Evolutionary conservation across 2,888 invertebrate species (phyloP).

Genomic region (Drosophila atripex): DNA sequence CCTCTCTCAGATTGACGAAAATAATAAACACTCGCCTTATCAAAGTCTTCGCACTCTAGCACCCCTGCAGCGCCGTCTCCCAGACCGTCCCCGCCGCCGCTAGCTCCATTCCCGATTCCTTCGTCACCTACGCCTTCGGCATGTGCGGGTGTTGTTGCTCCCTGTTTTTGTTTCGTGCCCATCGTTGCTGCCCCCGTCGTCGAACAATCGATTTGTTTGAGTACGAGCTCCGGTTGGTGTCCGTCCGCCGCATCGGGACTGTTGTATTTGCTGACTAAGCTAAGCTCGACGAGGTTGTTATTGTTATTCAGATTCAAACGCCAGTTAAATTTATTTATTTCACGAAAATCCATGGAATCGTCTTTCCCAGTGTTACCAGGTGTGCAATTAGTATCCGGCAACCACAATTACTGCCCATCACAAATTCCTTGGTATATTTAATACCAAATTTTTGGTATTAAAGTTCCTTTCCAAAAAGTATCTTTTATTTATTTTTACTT

Average conservation of each 20-base stretch:
- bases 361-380: constrained; percentile 7
- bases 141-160: constrained; percentile 52
- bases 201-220: constrained; percentile 46
- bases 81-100: constrained; percentile 29
- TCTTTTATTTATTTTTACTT: neutral
- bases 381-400: neutral
- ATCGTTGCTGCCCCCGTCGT: constrained; percentile 53
- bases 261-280: constrained; percentile 43
- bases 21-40: constrained; percentile 63
- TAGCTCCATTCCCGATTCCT: constrained; percentile 37
- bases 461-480: neutral
- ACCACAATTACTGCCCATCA: neutral
- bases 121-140: constrained; percentile 14
- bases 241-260: constrained; percentile 53
- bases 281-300: constrained; percentile 59
- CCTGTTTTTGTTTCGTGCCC: constrained; percentile 64
- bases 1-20: neutral
- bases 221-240: constrained; percentile 34
- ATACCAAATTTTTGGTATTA: constrained; percentile 1
- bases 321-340: constrained; percentile 70
- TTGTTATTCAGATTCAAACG: constrained; percentile 64
- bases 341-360: constrained; percentile 45
- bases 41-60: constrained; percentile 35
- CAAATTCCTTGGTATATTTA: neutral
- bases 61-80: constrained; percentile 52